Evolutionary conservation across 23 tunicate species (phyloP).

Genomic region (Halocynthia aurantium): DNA sequence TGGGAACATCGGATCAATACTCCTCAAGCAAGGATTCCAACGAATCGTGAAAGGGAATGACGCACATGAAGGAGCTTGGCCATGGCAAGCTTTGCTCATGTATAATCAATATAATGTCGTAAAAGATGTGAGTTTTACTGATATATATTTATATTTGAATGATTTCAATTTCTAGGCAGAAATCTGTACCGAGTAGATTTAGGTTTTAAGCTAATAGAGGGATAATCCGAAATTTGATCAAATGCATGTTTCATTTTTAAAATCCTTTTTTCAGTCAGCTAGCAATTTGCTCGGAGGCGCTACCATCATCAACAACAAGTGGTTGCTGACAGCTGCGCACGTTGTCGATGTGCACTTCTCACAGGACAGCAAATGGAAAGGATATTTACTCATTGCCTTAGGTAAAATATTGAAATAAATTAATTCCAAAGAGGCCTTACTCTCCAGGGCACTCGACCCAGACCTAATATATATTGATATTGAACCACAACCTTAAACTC

Average conservation of each 20-base stretch:
- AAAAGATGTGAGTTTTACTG: not conserved
- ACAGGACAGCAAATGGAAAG: not conserved
- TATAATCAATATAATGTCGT: not conserved
- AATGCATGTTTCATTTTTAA: too few species aligned
- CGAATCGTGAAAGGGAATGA: not conserved
- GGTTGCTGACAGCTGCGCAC: constrained; percentile 3
- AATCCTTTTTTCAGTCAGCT: not conserved
- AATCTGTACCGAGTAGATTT: not conserved
- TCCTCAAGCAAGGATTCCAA: not conserved
- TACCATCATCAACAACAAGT: not conserved
- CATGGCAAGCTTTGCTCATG: constrained; percentile 9
- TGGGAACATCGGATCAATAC: not conserved
- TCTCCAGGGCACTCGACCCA: too few species aligned
- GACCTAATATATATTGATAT: too few species aligned
- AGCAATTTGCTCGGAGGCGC: not conserved
- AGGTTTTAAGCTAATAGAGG: not conserved
- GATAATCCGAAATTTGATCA: not conserved
- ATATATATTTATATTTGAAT: not conserved
- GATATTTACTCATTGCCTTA: not conserved
- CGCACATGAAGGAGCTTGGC: constrained; percentile 14
- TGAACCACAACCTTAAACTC: too few species aligned
- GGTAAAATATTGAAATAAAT: not conserved
- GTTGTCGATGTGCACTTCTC: not conserved
- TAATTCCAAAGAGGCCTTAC: too few species aligned
- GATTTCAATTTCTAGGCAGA: too few species aligned